Evolutionary conservation across 2,797 vertebrate species (phyloP), one percentile per base, ranked within the genome.

Genomic region (Pagetopsis macropterus): DNA sequence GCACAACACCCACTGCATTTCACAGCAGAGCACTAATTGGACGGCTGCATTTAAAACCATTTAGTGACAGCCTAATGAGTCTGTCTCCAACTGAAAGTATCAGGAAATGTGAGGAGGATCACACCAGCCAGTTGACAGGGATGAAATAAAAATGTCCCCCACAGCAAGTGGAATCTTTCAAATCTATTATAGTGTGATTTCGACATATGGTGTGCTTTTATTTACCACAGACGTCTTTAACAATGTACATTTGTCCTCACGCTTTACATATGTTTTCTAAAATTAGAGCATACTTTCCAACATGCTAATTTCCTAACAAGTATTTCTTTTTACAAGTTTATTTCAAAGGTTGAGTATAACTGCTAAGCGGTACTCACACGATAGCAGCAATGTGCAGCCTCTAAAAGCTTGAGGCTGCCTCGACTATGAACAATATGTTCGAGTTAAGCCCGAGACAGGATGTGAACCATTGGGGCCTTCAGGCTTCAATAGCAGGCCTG

Each of bases 11-110:
- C 86, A 90, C 89, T 77, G 91, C 90, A 91, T 91, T 84, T 91
- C 92, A 89, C 94, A 93, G 94, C 92, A 84, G 87, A 89, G 85
- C 82, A 86, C 90, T 95, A 95, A 95, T 94, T 94, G 93, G 93
- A 88, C 76, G 83, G 86, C 79, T 90, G 89, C 88, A 92, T 93
- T 95, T 94, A 94, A 94, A 91, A 90, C 91, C 87, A 88, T 93
- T 94, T 93, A 93, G 91, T 88, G 91, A 92, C 90, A 92, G 89
- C 87, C 88, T 94, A 95, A 94, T 94, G 92, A 94, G 90, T 90
- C 84, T 81, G 88, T 86, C 89, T 92, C 81, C 78, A 75, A 82
- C 90, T 74, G 87, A 89, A 89, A 89, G 85, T 31, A 90, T 89
- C 87, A 80, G 84, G 77, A 85, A 89, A 85, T 84, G 88, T 87